Evolutionary conservation across 2,113 vertebrate species (phyloP), one percentile per base, ranked within the genome.

Genomic region (Falco punctatus): DNA sequence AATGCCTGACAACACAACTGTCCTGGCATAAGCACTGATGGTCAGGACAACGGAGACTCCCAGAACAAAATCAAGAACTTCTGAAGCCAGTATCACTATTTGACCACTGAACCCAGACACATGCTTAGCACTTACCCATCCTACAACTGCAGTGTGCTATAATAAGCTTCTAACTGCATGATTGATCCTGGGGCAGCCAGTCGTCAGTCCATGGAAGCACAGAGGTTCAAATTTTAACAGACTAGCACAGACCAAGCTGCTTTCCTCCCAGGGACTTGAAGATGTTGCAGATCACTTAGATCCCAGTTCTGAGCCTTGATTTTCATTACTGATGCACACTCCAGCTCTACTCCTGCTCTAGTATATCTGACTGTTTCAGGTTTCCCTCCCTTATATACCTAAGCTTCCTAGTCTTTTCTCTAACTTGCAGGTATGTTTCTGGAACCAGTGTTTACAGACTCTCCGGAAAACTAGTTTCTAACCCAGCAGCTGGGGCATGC

Each of bases 1-100:
- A 91, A 88, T 33, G 46, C 86, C 65, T 94, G 73, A 89, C 52
- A 84, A 55, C 72, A 71, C 51, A 79, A 65, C 52, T 62, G 42
- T 67, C 26, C 55, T 51, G 48, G 51, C 28, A 26, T 7, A 79
- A 81, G 55, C 66, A 79, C 61, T 7, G 69, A 38, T 30, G 27
- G 13, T 8, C 5, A 79, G 65, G 16, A 70, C 35, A 77, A 69
- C 75, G 4, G 4, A 84, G 77, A 55, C 40, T 73, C 27, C 49
- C 40, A 46, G 58, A 90, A 73, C 10, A 88, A 40, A 92, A 52
- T 22, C 58, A 86, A 66, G 74, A 89, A 67, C 61, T 69, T 86
- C 71, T 54, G 38, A 83, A 59, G 64, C 38, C 7, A 1, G 23
- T 66, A 32, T 35, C 71, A 51, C 54, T 33, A 19, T 19, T 0